These are phyloP conservation scores for Mesochorus sp. DNA, from an alignment of 2,888 invertebrate species.

Conservation along the genomic window DNA sequence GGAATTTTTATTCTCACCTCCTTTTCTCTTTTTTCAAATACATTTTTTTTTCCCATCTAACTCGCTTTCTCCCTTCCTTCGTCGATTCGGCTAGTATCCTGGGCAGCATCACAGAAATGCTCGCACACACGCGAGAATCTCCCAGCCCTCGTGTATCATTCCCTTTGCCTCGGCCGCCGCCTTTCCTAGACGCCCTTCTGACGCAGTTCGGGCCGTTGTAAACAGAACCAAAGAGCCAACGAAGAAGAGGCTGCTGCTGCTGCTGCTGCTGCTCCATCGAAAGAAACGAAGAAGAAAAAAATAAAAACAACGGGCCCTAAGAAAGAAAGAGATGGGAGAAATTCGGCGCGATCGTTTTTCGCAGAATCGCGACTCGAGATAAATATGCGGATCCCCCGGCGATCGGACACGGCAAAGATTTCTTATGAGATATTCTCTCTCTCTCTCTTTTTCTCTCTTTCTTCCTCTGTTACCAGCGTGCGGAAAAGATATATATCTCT, in stretches of 20 bases:
- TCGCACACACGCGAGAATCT: background rate
- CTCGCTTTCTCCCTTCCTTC: conserved; percentile 16
- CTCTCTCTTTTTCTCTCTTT: conserved; percentile 28
- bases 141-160: background rate
- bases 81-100: background rate
- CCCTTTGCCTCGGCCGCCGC: conserved; percentile 18
- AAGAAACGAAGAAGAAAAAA: conserved; percentile 32
- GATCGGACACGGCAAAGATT: conserved; percentile 63
- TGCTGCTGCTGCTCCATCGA: too few species aligned
- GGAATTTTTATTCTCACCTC: background rate
- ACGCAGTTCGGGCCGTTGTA: conserved; percentile 36
- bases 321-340: conserved; percentile 51
- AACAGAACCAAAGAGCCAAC: conserved; percentile 39
- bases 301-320: conserved; percentile 4
- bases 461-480: conserved; percentile 24
- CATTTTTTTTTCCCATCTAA: background rate
- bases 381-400: conserved; percentile 67
- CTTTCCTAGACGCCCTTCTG: conserved; percentile 47
- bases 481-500: conserved; percentile 3
- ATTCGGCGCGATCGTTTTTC: conserved; percentile 68
- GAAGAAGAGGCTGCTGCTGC: conserved; percentile 28
- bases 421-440: conserved; percentile 52
- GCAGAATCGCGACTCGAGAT: conserved; percentile 66
- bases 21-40: background rate
- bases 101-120: background rate